Evolutionary conservation across 2,888 invertebrate species (phyloP), one percentile per base, ranked within the genome.

Genomic region (Brachylomia viminalis): DNA sequence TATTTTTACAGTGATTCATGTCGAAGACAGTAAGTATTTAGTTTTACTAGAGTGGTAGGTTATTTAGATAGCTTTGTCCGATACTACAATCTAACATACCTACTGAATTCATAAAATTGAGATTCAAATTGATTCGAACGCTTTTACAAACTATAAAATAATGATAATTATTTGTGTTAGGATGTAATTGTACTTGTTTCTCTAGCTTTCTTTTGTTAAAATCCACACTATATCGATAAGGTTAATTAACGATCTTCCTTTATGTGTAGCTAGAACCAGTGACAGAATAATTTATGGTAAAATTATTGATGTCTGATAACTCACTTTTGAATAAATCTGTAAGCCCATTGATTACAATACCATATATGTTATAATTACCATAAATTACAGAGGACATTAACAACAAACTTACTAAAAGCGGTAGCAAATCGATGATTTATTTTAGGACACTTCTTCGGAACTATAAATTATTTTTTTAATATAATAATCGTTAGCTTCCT

Each of bases 381-480:
- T 90, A 89, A 90, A 88, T 89, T 88, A 90, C 80, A 83, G 85
- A 69, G 67, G 76, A 79, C 85, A 84, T 89, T 89, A 87, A 88
- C 86, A 87, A 88, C 87, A 87, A 80, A 90, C 90, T 87, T 91
- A 90, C 90, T 89, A 89, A 88, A 80, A 87, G 83, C 82, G 71
- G 85, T 90, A 83, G 80, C 76, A 84, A 84, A 87, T 79, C 78
- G 87, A 84, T 88, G 85, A 91, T 90, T 90, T 91, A 92, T 92
- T 91, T 91, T 84, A 75, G 83, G 85, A 83, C 76, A 86, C 82
- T 90, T 90, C 91, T 86, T 90, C 88, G 85, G 84, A 90, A 92
- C 88, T 89, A 92, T 92, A 90, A 91, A 91, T 92, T 87, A 86
- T 87, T 91, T 89, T 92, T 91, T 90, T 68, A 77, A 49, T 61